phyloP scores from a whole-genome alignment of 2,113 vertebrate genomes.

The Tragelaphus strepsiceros region DNA sequence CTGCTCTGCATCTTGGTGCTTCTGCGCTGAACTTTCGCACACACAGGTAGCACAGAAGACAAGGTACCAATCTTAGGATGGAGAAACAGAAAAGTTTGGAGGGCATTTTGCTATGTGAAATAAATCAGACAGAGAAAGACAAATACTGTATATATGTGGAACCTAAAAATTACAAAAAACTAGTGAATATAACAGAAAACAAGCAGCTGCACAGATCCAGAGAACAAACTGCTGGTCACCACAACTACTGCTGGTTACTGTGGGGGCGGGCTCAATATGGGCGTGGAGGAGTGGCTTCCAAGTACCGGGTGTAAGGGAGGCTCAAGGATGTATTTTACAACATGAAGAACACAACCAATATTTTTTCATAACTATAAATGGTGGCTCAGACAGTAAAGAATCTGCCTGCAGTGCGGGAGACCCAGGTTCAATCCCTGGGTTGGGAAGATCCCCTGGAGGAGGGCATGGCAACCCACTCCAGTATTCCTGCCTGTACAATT shows the following conservation, averaged over 20 bases:
- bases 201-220: not conserved
- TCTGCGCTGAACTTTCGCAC: not conserved
- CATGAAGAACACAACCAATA: not conserved
- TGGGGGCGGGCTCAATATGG: not conserved
- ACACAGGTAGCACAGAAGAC: not conserved
- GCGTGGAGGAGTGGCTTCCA: not conserved
- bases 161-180: not conserved
- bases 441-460: not conserved
- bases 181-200: not conserved
- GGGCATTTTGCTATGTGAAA: not conserved
- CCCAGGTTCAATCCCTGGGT: not conserved
- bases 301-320: not conserved
- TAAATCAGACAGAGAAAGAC: not conserved
- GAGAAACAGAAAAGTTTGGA: not conserved
- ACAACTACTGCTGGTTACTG: not conserved
- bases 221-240: not conserved
- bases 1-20: not conserved
- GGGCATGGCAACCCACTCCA: not conserved
- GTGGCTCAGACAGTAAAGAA: not conserved
- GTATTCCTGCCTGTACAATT: not conserved
- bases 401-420: not conserved
- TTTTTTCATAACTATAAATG: not conserved
- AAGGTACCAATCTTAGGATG: not conserved
- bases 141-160: not conserved
- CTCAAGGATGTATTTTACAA: not conserved